These are phyloP conservation scores for Drosophila colorata DNA, from an alignment of 2,888 invertebrate genomes.

Conservation along the genomic window DNA sequence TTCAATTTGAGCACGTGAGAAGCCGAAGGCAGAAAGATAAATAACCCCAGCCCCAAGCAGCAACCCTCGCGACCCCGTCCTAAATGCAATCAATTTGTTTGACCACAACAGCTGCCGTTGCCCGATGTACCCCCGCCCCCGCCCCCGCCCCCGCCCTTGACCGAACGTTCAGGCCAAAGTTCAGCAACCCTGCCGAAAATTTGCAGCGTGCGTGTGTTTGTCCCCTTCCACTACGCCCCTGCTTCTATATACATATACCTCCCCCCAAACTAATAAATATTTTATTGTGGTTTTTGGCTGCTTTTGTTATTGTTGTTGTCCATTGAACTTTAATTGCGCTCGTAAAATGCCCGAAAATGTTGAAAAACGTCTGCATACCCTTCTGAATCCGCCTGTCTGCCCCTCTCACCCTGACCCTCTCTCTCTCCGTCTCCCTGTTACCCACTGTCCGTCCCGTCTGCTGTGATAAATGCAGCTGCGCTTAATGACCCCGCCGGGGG, in stretches of 20 bases:
- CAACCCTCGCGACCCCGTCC: background rate
- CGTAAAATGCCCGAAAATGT: constrained; percentile 50
- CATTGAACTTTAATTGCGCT: constrained; percentile 68
- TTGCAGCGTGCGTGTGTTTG: constrained; percentile 17
- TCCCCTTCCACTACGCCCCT: background rate
- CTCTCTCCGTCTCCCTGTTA: constrained; percentile 14
- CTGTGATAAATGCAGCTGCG: constrained; percentile 48
- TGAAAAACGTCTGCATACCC: constrained; percentile 20
- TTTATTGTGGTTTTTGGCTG: constrained; percentile 45
- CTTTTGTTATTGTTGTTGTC: constrained; percentile 31
- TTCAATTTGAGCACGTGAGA: background rate
- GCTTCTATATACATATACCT: constrained; percentile 9
- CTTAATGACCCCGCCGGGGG: constrained; percentile 38
- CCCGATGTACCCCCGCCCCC: background rate
- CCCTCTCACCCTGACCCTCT: background rate
- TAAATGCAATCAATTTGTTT: constrained; percentile 25
- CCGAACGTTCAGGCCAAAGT: constrained; percentile 4
- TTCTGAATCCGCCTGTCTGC: constrained; percentile 12
- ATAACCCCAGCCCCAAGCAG: constrained; percentile 2
- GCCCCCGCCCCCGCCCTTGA: background rate
- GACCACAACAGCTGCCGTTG: constrained; percentile 12
- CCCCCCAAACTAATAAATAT: constrained; percentile 43
- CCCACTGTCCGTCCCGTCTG: background rate
- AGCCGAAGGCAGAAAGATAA: background rate
- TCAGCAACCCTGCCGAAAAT: constrained; percentile 40